Conservation (phyloP, 1,140 invertebrate species). For the Trichomalopsis sarcophagae region DNA sequence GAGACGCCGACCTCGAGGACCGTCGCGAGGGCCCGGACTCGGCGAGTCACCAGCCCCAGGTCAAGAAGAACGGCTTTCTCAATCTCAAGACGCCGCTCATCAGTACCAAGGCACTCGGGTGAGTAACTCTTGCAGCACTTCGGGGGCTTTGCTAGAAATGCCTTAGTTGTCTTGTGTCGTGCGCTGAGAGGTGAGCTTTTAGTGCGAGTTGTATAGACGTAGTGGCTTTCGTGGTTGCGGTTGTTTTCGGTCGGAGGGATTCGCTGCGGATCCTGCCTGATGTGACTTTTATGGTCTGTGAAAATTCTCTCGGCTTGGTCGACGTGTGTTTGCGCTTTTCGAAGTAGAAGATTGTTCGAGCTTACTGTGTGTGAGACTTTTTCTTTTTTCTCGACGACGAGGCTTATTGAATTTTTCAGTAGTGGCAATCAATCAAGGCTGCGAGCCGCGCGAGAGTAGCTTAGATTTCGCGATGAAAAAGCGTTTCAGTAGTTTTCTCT, state of each 20-base stretch:
- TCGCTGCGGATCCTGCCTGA: not conserved
- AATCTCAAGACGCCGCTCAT: slow-evolving; percentile 87
- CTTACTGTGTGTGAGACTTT: not conserved
- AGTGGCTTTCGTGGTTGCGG: not conserved
- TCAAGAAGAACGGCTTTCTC: slow-evolving; percentile 78
- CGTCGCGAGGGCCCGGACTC: slow-evolving; percentile 60
- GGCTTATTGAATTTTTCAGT: not conserved
- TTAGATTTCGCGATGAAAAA: not conserved
- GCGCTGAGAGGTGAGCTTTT: not conserved
- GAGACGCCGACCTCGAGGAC: slow-evolving; percentile 67
- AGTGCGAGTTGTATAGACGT: not conserved
- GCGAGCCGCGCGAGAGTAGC: not conserved
- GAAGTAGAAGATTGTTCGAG: too few relatives aligned
- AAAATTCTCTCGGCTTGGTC: too few relatives aligned
- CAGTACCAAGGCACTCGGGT: slow-evolving; percentile 80
- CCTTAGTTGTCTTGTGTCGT: not conserved
- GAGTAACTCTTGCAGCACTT: slow-evolving; percentile 60
- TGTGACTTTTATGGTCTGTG: not conserved
- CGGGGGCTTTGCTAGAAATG: not conserved
- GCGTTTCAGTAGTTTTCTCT: not conserved
- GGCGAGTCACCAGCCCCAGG: slow-evolving; percentile 53
- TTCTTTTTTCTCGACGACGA: not conserved
- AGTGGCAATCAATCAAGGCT: not conserved
- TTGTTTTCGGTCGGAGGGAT: not conserved
- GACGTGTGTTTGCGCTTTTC: too few relatives aligned